Conservation (phyloP, 2,888 invertebrate genomes). For the Pseudeuparius sepicola region DNA sequence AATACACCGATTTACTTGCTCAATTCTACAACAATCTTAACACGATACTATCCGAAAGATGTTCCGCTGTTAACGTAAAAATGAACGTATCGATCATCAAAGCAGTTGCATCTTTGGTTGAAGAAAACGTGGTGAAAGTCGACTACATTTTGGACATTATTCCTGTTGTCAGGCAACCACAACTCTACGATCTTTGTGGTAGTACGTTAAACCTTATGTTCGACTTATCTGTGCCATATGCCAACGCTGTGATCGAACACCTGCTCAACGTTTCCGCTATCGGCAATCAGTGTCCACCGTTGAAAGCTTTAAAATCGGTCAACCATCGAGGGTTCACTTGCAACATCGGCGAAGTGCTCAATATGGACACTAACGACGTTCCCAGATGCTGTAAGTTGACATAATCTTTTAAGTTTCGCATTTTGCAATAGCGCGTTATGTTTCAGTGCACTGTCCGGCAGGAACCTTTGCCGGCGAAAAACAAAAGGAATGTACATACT, state of each 20-base stretch:
- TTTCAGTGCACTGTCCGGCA: slow-evolving; percentile 86
- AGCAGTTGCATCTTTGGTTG: slow-evolving; percentile 66
- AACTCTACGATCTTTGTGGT: slow-evolving; percentile 90
- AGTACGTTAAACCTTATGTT: slow-evolving; percentile 88
- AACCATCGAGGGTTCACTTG: slow-evolving; percentile 88
- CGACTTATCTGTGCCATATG: slow-evolving; percentile 86
- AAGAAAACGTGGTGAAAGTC: slow-evolving; percentile 82
- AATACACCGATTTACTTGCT: slow-evolving; percentile 73
- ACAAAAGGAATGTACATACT: slow-evolving; percentile 83
- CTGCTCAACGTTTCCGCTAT: slow-evolving; percentile 80
- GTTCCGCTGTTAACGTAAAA: slow-evolving; percentile 89
- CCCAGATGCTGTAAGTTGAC: slow-evolving; percentile 78
- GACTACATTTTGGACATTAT: slow-evolving; percentile 81
- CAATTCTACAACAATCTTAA: slow-evolving; percentile 76
- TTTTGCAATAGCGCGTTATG: slow-evolving; percentile 1
- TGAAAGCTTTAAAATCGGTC: slow-evolving; percentile 75
- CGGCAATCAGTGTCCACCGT: slow-evolving; percentile 85
- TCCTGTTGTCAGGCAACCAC: slow-evolving; percentile 81
- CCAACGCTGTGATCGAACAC: slow-evolving; percentile 82
- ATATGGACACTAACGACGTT: slow-evolving; percentile 85
- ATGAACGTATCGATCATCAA: slow-evolving; percentile 88
- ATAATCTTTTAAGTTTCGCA: slow-evolving; percentile 6
- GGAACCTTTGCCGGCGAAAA: slow-evolving; percentile 89
- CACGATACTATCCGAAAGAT: slow-evolving; percentile 75
- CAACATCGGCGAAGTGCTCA: slow-evolving; percentile 85